Evolutionary conservation across 1,140 invertebrate species (phyloP), one percentile per base, ranked within the genome.

Genomic region (Linepithema humile): DNA sequence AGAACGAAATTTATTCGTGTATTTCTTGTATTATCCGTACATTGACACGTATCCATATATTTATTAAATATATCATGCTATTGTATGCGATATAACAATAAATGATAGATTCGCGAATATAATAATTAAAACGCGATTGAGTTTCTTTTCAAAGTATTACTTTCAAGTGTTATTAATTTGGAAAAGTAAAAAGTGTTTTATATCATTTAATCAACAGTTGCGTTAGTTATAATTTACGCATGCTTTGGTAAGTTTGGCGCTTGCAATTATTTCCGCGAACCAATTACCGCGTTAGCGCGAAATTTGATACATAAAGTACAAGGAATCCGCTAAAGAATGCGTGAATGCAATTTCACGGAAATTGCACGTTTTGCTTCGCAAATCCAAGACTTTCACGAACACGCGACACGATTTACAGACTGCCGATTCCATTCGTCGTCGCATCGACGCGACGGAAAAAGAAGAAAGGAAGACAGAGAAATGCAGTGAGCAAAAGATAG

Each of bases 331-430:
- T 2, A 45, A 69, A 55, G 10, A 78, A 29, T 78, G 17, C n/a
- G 12, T 38, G 38, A 77, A 77, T 60, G 32, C 43, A 67, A 78
- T 78, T 55, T 35, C 62, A 69, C 59, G 62, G 55, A 20, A 75
- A 75, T 75, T 45, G 26, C 57, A 62, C 20, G 60, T 3, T 26
- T 38, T 20, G 20, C 60, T 32, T 78, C 6, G 23, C 48, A 35
- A 78, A 67, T 20, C 45, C 9, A 38, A 9, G 32, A 53, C 20
- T 69, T 67, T 78, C 60, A 53, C 32, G 38, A 78, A 78, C 75
- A 77, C 23, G 26, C 40, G n/a, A 74, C 23, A 7, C n/a, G 48
- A 50, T 45, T 57, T 59, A 59, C 20, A 57, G 23, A 4, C 6
- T 10, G n/a, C 35, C 35, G 12, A 38, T 35, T 23, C n/a, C 1